Evolutionary conservation across 2,113 vertebrate species (phyloP).

Genomic region (Pedionomus torquatus): DNA sequence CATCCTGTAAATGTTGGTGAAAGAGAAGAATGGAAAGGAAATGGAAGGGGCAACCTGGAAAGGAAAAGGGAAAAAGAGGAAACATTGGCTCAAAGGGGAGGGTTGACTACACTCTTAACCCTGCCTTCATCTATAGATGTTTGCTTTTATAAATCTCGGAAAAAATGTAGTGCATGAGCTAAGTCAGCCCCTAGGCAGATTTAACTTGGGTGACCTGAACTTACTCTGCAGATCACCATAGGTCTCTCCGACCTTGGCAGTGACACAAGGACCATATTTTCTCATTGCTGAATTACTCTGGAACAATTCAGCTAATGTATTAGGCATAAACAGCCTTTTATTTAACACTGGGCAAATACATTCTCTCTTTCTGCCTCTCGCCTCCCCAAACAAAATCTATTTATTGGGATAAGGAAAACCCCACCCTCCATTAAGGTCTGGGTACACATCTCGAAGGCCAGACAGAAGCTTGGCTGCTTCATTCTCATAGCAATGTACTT

Average conservation of each 20-base stretch:
- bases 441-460: neutral
- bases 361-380: slow-evolving; percentile 26
- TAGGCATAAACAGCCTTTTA: slow-evolving; percentile 62
- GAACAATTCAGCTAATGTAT: slow-evolving; percentile 62
- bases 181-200: slow-evolving; percentile 28
- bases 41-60: slow-evolving; percentile 30
- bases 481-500: neutral
- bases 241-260: slow-evolving; percentile 63
- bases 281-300: slow-evolving; percentile 47
- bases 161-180: slow-evolving; percentile 38
- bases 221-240: slow-evolving; percentile 27
- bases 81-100: neutral
- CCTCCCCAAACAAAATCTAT: slow-evolving; percentile 33
- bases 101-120: neutral
- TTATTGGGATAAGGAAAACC: slow-evolving; percentile 45
- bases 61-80: neutral
- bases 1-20: neutral
- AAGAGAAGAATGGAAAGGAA: slow-evolving; percentile 33
- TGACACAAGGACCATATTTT: slow-evolving; percentile 57
- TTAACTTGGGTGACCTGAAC: slow-evolving; percentile 57
- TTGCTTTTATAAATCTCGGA: slow-evolving; percentile 52
- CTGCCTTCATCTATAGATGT: slow-evolving; percentile 22
- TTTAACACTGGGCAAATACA: neutral
- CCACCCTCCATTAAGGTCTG: neutral
- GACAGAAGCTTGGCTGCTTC: slow-evolving; percentile 5